Evolutionary conservation across 2,797 vertebrate species (phyloP).

Genomic region (Typhlichthys subterraneus): DNA sequence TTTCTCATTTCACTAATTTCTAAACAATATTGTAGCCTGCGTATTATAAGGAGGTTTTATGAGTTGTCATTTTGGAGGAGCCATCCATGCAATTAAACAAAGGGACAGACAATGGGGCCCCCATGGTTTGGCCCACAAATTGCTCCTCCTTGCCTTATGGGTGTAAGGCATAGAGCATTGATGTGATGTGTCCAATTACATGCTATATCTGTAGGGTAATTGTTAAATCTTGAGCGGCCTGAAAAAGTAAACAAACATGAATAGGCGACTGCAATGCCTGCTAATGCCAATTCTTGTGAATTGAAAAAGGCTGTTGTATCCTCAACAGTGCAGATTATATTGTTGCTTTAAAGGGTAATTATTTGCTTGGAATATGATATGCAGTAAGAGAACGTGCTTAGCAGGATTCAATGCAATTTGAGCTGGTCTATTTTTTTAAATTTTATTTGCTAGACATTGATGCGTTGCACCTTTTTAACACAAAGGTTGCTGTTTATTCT

Average conservation of each 20-base stretch:
- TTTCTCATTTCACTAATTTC: no score
- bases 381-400: constrained; percentile 48
- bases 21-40: no score
- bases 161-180: constrained; percentile 57
- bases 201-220: no score
- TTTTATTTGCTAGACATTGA: constrained; percentile 28
- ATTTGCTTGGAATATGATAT: constrained; percentile 26
- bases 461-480: constrained; percentile 45
- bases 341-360: constrained; percentile 3
- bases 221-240: constrained; percentile 6
- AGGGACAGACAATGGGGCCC: constrained; percentile 67
- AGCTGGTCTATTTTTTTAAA: constrained; percentile 50
- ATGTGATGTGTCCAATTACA: constrained; percentile 72
- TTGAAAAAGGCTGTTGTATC: constrained; percentile 2
- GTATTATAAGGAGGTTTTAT: not conserved
- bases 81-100: constrained; percentile 56
- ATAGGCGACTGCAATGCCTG: constrained; percentile 1
- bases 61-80: constrained; percentile 66
- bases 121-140: constrained; percentile 64
- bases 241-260: not conserved
- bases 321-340: constrained; percentile 24
- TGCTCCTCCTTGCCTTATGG: constrained; percentile 62
- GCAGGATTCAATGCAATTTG: constrained; percentile 39
- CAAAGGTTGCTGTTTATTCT: constrained; percentile 68
- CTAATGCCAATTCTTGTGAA: not conserved